Evolutionary conservation across 1,140 invertebrate species (phyloP).

Genomic region (Drosophila asahinai): DNA sequence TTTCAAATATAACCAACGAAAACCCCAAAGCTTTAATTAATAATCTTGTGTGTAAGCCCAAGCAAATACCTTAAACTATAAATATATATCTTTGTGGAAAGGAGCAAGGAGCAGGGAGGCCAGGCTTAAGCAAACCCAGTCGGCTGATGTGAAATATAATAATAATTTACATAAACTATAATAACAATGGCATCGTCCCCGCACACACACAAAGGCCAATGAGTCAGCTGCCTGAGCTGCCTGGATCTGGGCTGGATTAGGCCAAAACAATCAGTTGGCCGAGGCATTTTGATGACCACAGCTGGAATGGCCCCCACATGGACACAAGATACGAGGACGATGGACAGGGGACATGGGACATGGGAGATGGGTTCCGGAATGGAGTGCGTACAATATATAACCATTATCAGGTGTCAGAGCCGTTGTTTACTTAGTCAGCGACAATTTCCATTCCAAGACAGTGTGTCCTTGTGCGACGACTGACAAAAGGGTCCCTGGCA

Average conservation of each 20-base stretch:
- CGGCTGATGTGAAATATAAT: conserved; percentile 12
- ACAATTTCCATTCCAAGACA: conserved; percentile 57
- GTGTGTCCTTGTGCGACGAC: conserved; percentile 8
- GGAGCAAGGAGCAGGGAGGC: no score
- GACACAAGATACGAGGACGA: not conserved
- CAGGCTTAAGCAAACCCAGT: not conserved
- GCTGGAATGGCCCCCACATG: conserved; percentile 19
- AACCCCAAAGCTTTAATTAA: conserved; percentile 16
- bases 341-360: not conserved
- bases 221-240: conserved; percentile 28
- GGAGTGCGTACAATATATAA: conserved; percentile 56
- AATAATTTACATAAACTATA: conserved; percentile 41
- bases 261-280: conserved; percentile 30
- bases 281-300: conserved; percentile 36
- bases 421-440: conserved; percentile 62
- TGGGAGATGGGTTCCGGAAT: not conserved
- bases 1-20: not conserved
- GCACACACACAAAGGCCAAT: conserved; percentile 11
- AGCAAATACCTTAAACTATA: not conserved
- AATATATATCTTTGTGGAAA: not conserved
- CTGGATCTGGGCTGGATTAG: conserved; percentile 4
- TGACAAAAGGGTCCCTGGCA: conserved; percentile 54
- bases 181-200: conserved; percentile 8
- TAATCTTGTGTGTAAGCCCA: conserved; percentile 2
- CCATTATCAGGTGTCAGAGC: conserved; percentile 72